A percentile compares a stretch with the other conserved stretches of the same genome.
Evolutionary conservation across 2,797 vertebrate species (phyloP).

Genomic region (Spinus pinus): DNA sequence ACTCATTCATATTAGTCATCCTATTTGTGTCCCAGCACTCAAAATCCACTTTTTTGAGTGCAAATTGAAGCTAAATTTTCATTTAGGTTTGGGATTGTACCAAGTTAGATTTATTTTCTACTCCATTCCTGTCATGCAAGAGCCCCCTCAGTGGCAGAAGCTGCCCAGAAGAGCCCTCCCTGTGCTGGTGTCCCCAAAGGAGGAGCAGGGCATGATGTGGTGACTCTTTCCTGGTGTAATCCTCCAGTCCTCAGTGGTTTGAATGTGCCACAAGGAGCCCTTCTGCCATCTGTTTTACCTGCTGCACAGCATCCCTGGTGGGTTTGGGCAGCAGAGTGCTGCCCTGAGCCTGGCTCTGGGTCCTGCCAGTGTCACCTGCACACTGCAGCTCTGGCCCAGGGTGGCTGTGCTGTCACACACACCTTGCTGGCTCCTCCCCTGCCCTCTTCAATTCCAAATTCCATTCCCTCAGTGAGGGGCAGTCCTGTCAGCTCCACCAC

Average conservation of each 20-base stretch:
- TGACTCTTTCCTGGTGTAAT: neutral
- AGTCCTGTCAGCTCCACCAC: neutral
- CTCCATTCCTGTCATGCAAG: neutral
- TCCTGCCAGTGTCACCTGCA: neutral
- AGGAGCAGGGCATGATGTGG: neutral
- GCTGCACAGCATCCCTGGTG: neutral
- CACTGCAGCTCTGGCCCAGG: neutral
- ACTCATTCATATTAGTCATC: neutral
- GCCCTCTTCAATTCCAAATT: rapidly evolving
- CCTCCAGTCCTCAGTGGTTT: neutral
- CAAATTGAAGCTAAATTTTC: neutral
- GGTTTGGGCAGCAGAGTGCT: neutral
- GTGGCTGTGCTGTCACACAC: neutral
- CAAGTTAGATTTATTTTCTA: neutral
- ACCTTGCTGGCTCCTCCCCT: neutral
- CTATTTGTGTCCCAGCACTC: neutral
- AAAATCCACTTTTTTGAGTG: neutral
- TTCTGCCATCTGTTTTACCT: neutral
- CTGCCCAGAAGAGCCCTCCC: neutral
- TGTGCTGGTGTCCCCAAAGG: neutral
- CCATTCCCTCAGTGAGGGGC: rapidly evolving
- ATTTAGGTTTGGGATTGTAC: neutral
- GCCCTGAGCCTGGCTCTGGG: neutral
- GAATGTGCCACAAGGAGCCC: neutral
- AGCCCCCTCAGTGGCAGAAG: rapidly evolving